Base-by-base conservation (phyloP, 2,797 vertebrate genomes). In the Adrianichthys oophorus region DNA sequence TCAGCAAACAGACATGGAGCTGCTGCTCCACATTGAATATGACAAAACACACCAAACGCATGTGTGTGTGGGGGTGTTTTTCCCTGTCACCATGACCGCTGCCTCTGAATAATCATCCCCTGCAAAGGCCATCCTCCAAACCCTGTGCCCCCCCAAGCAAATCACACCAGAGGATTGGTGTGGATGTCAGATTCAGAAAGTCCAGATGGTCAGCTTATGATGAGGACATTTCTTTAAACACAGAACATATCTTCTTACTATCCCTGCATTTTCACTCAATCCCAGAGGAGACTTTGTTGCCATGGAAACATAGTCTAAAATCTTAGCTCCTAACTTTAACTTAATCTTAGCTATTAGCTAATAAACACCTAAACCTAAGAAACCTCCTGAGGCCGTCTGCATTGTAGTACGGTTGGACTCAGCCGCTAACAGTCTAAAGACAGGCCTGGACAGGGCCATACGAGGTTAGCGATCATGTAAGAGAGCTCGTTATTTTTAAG, bases 101-200 rank as follows among this genome's bases (percentile, higher is more conserved):
- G 59, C 70, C 59, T 66, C 68, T 90, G 80, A 89, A 89, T 90
- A 89, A 85, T 87, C 65, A 85, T 68, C 47, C 42, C 42, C 26
- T 77, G 82, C 76, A 62, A 90, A 89, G 89, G 89, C 89, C 87
- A 90, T 68, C 83, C 72, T 83, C 69, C 75, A 85, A 88, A 89
- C 87, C 72, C 80, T 24, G 51, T 85, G 79, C 76, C 87, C 89
- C 89, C 55, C 65, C 55, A n/a, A 56, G 63, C 37, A 1, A 45
- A 63, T 69, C 54, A 48, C 53, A 15, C 37, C 60, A 32, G 41
- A 51, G 19, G 52, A 60, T 41, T 21, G 52, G 16, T 59, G 49
- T 16, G 57, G 53, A 15, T n/a, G 48, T 63, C 44, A 10, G 26
- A 41, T 47, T 53, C 43, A 53, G 63, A 41, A 40, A 26, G 14